phyloP scores from a whole-genome alignment of 2,888 invertebrate genomes.

The Idaea biselata region DNA sequence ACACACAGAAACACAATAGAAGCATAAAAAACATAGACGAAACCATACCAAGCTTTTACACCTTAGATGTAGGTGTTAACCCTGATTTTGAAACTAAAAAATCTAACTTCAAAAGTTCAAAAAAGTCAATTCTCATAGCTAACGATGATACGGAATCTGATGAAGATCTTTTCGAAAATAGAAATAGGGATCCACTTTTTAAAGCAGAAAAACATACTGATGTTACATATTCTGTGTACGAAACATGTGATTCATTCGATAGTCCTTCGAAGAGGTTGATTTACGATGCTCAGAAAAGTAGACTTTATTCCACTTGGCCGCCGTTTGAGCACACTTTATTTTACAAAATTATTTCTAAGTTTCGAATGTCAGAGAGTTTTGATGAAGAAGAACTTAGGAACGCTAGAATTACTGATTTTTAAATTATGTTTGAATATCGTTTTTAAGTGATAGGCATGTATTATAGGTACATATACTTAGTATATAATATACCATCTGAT shows the following conservation, averaged over 20 bases:
- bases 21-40: constrained; percentile 39
- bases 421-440: background rate
- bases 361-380: constrained; percentile 71
- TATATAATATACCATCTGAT: too few relatives aligned
- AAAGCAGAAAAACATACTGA: background rate
- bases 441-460: background rate
- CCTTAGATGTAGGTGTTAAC: constrained; percentile 28
- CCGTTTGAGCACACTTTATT: constrained; percentile 66
- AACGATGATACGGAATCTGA: constrained; percentile 8
- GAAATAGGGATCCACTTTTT: background rate
- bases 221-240: constrained; percentile 20
- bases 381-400: constrained; percentile 59
- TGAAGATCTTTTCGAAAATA: background rate
- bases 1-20: constrained; percentile 20
- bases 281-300: constrained; percentile 42
- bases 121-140: constrained; percentile 18
- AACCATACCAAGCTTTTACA: constrained; percentile 57
- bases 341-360: constrained; percentile 64
- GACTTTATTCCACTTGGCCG: constrained; percentile 64
- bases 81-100: constrained; percentile 18
- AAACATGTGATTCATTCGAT: constrained; percentile 20
- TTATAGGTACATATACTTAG: too few relatives aligned
- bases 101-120: constrained; percentile 9
- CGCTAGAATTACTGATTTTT: constrained; percentile 31
- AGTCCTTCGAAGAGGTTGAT: constrained; percentile 38